Conservation (phyloP, 64 coral and sea anemone genomes). For the Pachyseris speciosa region DNA sequence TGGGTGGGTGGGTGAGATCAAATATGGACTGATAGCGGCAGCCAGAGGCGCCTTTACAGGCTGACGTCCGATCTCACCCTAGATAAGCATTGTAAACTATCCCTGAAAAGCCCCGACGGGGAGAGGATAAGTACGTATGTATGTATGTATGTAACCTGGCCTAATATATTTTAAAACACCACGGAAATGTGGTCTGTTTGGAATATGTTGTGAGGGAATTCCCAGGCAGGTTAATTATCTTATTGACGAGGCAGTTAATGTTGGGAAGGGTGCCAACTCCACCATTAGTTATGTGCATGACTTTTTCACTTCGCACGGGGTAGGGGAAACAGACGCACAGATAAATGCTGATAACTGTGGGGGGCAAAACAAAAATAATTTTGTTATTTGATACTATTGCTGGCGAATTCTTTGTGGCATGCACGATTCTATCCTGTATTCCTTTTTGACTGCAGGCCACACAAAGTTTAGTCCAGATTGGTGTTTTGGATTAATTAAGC, state of each 20-base stretch:
- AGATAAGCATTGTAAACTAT: too few relatives aligned
- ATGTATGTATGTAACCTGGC: too few relatives aligned
- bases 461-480: constrained; percentile 60
- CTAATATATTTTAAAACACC: constrained; percentile 20
- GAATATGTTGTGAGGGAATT: constrained; percentile 31
- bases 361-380: constrained; percentile 46
- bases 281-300: constrained; percentile 32
- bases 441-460: constrained; percentile 68
- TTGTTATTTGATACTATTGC: constrained; percentile 49
- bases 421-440: constrained; percentile 48
- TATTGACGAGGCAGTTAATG: constrained; percentile 34
- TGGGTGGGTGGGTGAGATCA: too few relatives aligned
- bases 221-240: constrained; percentile 5
- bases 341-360: constrained; percentile 50
- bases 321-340: constrained; percentile 11
- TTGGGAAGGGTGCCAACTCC: constrained; percentile 40
- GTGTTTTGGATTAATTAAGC: constrained; percentile 60
- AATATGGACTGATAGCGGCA: too few relatives aligned
- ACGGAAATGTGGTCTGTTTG: constrained; percentile 58
- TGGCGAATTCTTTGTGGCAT: constrained; percentile 48
- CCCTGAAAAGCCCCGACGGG: too few relatives aligned
- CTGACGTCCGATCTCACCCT: too few relatives aligned
- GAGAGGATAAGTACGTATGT: too few relatives aligned
- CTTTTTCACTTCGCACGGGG: not conserved
- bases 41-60: too few relatives aligned